These are phyloP conservation scores for Agonopterix heracliana DNA, from an alignment of 2,888 invertebrate genomes.

Conservation along the genomic window DNA sequence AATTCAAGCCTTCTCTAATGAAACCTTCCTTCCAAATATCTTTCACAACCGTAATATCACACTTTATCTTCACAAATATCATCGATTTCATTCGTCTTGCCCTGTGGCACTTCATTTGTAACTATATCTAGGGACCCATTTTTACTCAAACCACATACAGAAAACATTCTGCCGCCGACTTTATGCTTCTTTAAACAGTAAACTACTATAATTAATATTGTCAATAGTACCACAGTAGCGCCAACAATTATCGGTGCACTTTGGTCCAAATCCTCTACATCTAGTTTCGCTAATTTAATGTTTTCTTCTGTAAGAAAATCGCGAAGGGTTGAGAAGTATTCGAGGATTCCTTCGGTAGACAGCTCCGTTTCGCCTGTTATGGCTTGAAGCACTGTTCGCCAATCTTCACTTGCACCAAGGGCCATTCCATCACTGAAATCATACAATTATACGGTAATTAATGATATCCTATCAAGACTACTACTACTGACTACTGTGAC, in stretches of 20 bases:
- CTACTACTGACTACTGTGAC: no score
- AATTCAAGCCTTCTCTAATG: no score
- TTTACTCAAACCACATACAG: constrained; percentile 56
- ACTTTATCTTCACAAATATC: constrained; percentile 63
- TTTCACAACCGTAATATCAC: constrained; percentile 17
- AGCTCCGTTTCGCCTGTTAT: constrained; percentile 63
- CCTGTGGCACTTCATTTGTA: constrained; percentile 48
- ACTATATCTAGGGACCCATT: constrained; percentile 67
- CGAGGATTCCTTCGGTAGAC: constrained; percentile 54
- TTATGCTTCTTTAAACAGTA: constrained; percentile 60
- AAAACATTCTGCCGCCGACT: constrained; percentile 41
- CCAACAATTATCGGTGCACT: constrained; percentile 61
- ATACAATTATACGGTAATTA: not conserved
- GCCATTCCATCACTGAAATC: constrained; percentile 62
- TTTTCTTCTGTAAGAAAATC: constrained; percentile 49
- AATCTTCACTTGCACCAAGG: constrained; percentile 61
- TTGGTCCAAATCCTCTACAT: constrained; percentile 49
- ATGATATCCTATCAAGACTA: no score
- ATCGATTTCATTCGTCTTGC: constrained; percentile 45
- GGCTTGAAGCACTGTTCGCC: constrained; percentile 54
- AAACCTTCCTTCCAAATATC: not conserved
- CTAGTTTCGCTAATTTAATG: constrained; percentile 28
- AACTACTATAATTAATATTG: constrained; percentile 49
- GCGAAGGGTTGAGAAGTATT: constrained; percentile 51
- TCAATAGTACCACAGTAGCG: constrained; percentile 46